Conservation (phyloP, 1,140 invertebrate species). For the Mycetomoellerius zeteki region DNA sequence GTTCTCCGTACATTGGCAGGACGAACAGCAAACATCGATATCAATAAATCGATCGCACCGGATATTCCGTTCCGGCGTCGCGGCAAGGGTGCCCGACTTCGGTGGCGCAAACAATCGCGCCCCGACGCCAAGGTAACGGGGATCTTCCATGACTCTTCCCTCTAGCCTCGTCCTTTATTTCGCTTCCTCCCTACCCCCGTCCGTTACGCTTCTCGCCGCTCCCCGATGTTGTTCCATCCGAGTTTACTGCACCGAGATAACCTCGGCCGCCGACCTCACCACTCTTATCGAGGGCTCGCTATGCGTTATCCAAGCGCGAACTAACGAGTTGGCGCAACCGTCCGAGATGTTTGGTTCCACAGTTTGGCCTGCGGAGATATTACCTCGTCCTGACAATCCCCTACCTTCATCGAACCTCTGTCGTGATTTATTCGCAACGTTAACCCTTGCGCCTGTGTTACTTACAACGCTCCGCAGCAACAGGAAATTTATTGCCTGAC, state of each 20-base stretch:
- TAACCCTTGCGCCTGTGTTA: slow-evolving; percentile 10
- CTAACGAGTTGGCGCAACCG: slow-evolving; percentile 80
- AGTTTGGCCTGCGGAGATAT: slow-evolving; percentile 64
- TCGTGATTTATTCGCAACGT: slow-evolving; percentile 44
- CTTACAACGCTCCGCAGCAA: not conserved
- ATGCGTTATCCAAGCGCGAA: slow-evolving; percentile 79
- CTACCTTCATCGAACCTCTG: slow-evolving; percentile 65
- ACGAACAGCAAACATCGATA: slow-evolving; percentile 67
- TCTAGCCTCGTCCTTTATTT: not conserved
- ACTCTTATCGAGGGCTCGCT: slow-evolving; percentile 81
- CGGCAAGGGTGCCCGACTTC: slow-evolving; percentile 60
- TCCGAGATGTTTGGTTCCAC: slow-evolving; percentile 70
- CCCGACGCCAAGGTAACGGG: slow-evolving; percentile 50
- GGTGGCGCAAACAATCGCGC: slow-evolving; percentile 74
- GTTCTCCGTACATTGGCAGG: slow-evolving; percentile 41
- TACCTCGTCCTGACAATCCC: slow-evolving; percentile 60
- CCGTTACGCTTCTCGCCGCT: slow-evolving; percentile 16
- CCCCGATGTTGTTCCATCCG: slow-evolving; percentile 78
- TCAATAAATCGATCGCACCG: slow-evolving; percentile 75
- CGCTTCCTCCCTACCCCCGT: not conserved
- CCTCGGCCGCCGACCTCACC: slow-evolving; percentile 74
- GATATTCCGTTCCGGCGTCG: slow-evolving; percentile 54
- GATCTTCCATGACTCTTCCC: slow-evolving; percentile 75
- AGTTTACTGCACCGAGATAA: slow-evolving; percentile 84
- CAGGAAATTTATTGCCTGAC: slow-evolving; percentile 18